Conservation (phyloP, 2,113 vertebrate genomes). For the Origma solitaria region DNA sequence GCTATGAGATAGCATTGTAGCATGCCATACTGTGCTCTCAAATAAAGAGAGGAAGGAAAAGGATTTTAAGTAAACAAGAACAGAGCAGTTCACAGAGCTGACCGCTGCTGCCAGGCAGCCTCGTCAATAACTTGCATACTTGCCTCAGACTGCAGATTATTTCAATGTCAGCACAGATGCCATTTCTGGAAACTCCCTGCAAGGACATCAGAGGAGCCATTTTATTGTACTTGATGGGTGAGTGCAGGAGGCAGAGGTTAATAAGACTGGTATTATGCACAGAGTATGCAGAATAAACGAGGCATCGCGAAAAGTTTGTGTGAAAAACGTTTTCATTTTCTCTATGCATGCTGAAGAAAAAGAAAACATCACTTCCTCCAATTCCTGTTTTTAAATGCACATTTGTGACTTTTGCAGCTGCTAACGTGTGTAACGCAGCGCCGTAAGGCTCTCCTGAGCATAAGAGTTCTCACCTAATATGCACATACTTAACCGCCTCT, state of each 20-base stretch:
- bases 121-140: slow-evolving; percentile 17
- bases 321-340: background rate
- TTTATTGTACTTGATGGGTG: slow-evolving; percentile 38
- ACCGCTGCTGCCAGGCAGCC: background rate
- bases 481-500: background rate
- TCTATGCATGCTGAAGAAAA: background rate
- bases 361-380: background rate
- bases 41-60: slow-evolving; percentile 41
- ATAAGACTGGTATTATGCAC: background rate
- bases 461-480: slow-evolving; percentile 35
- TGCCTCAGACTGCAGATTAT: slow-evolving; percentile 41
- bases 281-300: background rate
- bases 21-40: background rate
- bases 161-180: slow-evolving; percentile 57
- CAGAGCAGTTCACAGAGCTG: background rate
- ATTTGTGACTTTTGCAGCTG: background rate
- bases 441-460: background rate
- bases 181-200: slow-evolving; percentile 54
- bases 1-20: background rate
- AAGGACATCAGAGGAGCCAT: slow-evolving; percentile 51
- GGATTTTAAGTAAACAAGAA: slow-evolving; percentile 17
- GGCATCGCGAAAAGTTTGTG: background rate
- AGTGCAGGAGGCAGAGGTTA: slow-evolving; percentile 48
- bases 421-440: fast-evolving
- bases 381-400: background rate